Evolutionary conservation across 2,888 invertebrate species (phyloP).

Genomic region (Polyploca ridens): DNA sequence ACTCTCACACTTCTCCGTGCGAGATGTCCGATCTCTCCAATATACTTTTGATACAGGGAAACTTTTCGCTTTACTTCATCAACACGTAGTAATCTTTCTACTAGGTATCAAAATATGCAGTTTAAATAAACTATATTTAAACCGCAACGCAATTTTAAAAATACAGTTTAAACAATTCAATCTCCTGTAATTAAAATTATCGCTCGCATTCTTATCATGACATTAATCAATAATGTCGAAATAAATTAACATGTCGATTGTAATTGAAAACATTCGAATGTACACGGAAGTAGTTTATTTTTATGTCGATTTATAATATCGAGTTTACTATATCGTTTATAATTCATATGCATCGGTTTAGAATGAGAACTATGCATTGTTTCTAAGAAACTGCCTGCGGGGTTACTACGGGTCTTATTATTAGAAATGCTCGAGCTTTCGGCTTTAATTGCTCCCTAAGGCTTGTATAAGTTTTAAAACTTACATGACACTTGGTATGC

Average conservation of each 20-base stretch:
- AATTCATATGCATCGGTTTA: slow-evolving; percentile 9
- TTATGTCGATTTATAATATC: slow-evolving; percentile 5
- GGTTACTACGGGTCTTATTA: slow-evolving; percentile 7
- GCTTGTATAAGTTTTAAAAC: slow-evolving; percentile 46
- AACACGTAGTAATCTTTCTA: too few relatives aligned
- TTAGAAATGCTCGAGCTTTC: slow-evolving; percentile 54
- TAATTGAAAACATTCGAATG: slow-evolving; percentile 12
- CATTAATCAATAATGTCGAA: slow-evolving; percentile 7
- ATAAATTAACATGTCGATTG: slow-evolving; percentile 12
- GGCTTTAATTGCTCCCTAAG: slow-evolving; percentile 68
- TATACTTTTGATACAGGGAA: too few relatives aligned
- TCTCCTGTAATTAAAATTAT: neutral
- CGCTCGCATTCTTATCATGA: neutral
- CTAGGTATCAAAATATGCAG: neutral
- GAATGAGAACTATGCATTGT: slow-evolving; percentile 14
- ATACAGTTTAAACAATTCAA: neutral
- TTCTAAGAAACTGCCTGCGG: slow-evolving; percentile 11
- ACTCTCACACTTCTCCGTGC: too few relatives aligned
- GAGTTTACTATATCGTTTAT: neutral
- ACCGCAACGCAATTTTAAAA: neutral
- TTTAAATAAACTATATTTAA: neutral
- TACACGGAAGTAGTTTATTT: neutral
- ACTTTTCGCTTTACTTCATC: too few relatives aligned
- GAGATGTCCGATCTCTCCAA: too few relatives aligned
- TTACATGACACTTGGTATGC: slow-evolving; percentile 50